A percentile compares a stretch with the other conserved stretches of the same genome.
phyloP scores from a whole-genome alignment of 2,797 vertebrate genomes.

The Typhlichthys eigenmanni region DNA sequence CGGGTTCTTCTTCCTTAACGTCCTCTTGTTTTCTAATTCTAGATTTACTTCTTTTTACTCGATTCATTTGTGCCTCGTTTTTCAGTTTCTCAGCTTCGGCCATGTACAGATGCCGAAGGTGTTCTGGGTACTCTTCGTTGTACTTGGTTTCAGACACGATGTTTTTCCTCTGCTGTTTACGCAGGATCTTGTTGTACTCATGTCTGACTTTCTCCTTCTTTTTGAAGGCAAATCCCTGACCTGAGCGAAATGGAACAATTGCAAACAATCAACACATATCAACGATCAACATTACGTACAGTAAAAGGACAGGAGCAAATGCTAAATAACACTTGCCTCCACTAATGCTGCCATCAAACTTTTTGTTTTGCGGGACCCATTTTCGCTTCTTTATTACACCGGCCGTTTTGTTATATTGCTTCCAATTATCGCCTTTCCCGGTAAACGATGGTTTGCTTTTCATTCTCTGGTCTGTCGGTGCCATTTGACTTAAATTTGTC shows the following conservation, averaged over 20 bases:
- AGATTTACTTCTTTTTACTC: constrained; percentile 61
- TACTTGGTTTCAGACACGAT: constrained; percentile 57
- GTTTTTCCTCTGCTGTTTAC: constrained; percentile 71
- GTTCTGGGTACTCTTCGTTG: constrained; percentile 87
- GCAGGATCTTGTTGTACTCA: constrained; percentile 86
- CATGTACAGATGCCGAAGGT: constrained; percentile 90
- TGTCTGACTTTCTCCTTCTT: constrained; percentile 85
- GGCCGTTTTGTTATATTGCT: constrained; percentile 14
- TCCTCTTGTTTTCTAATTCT: constrained; percentile 35
- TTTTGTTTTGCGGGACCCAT: constrained; percentile 68
- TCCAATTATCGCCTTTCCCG: constrained; percentile 30
- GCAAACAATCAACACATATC: background rate
- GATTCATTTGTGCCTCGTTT: constrained; percentile 63
- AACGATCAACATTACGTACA: background rate
- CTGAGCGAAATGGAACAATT: constrained; percentile 55
- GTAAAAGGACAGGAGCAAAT: too few relatives aligned
- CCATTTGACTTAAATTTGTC: constrained; percentile 39
- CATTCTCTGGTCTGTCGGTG: constrained; percentile 40
- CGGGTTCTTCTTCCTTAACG: background rate
- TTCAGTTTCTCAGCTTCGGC: constrained; percentile 85
- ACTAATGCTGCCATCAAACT: constrained; percentile 72
- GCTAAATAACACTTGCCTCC: constrained; percentile 65
- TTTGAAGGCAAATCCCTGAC: constrained; percentile 90
- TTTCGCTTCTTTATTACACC: constrained; percentile 61
- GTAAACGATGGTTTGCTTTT: constrained; percentile 39